These are phyloP conservation scores for Zele albiditarsus DNA, from an alignment of 2,888 invertebrate genomes.

Conservation along the genomic window DNA sequence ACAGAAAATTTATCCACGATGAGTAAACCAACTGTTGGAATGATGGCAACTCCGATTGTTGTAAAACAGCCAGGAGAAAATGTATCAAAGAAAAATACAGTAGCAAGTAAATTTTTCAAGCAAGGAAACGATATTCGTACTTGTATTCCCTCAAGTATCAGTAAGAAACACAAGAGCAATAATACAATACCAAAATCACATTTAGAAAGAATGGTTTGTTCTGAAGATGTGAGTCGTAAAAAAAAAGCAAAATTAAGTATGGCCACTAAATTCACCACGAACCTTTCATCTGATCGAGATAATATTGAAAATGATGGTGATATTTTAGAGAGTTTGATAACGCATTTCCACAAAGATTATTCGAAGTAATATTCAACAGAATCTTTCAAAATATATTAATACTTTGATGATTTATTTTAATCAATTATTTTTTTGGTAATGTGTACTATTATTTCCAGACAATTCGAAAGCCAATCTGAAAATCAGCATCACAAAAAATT, in stretches of 20 bases:
- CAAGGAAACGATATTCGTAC: neutral
- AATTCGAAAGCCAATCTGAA: neutral
- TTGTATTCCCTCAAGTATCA: neutral
- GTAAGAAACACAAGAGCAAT: neutral
- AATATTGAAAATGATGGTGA: conserved; percentile 17
- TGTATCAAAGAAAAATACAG: neutral
- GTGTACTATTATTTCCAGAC: conserved; percentile 9
- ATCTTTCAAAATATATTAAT: neutral
- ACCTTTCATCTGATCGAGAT: neutral
- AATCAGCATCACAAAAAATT: neutral
- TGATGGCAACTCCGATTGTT: no score
- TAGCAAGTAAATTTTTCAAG: neutral
- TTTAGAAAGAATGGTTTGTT: conserved; percentile 18
- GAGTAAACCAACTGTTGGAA: no score
- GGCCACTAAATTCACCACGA: neutral
- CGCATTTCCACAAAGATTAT: conserved; percentile 4
- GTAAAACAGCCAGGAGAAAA: no score
- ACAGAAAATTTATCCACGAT: no score
- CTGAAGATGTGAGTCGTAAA: conserved; percentile 20
- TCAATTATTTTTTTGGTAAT: no score
- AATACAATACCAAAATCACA: neutral
- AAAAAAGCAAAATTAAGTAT: conserved; percentile 7
- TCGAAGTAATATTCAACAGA: conserved; percentile 15
- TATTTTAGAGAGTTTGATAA: conserved; percentile 21
- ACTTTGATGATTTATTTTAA: neutral